Evolutionary conservation across 2,797 vertebrate genomes (phyloP).

Genomic region (Picus viridis): DNA sequence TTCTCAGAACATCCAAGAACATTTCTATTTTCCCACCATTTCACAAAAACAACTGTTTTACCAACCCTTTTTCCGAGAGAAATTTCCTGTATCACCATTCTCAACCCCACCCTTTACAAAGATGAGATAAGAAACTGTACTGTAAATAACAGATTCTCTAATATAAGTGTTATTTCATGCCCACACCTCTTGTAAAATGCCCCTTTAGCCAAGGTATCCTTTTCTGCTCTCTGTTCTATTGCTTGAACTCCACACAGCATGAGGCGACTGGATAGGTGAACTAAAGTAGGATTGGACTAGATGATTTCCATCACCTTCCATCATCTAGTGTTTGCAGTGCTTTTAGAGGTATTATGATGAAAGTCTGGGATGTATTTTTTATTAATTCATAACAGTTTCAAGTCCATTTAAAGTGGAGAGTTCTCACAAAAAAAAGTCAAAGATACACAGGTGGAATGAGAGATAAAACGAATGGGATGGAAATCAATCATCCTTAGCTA

Average conservation of each 20-base stretch:
- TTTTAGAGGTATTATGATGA: neutral
- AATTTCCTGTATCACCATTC: neutral
- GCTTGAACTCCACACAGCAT: neutral
- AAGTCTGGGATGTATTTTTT: neutral
- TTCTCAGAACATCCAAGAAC: neutral
- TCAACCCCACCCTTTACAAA: neutral
- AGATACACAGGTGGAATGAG: neutral
- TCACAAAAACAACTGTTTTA: neutral
- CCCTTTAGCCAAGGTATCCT: neutral
- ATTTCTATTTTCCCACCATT: neutral
- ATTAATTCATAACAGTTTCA: neutral
- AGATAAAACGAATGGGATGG: neutral
- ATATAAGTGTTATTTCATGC: neutral
- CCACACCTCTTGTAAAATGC: neutral
- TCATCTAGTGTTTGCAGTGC: no score
- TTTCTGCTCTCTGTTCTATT: neutral
- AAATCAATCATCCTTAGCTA: neutral
- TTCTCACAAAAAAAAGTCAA: neutral
- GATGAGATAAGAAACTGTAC: neutral
- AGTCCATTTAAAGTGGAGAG: neutral
- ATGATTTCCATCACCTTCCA: neutral
- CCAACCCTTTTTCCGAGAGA: neutral
- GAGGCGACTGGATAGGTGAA: neutral
- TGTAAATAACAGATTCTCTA: neutral
- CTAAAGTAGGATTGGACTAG: no score